Evolutionary conservation across 1,140 invertebrate species (phyloP), one percentile per base, ranked within the genome.

Genomic region (Drosophila nigromelanica): DNA sequence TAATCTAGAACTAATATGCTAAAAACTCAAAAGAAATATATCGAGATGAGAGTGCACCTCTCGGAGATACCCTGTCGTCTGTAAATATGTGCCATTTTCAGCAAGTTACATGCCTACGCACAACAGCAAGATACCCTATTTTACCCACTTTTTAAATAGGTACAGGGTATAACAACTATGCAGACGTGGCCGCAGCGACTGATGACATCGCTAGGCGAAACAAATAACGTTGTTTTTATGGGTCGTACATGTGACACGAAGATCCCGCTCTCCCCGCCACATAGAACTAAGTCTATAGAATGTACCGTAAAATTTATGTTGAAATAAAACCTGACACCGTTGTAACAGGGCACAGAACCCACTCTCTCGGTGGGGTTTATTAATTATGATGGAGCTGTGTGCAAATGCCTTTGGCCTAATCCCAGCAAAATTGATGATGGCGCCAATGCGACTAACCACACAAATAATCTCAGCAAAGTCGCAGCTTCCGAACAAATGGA

Each of bases 221-320:
- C 66, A 75, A 89, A 87, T 89, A 79, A 83, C 58, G 24, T 52
- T 71, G 68, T 73, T 87, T 87, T 87, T 87, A 87, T 78, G 83
- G 62, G 45, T 67, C 61, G 83, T 68, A 83, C 79, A 89, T 79
- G 76, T 76, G 70, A 67, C 72, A 42, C 35, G 48, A 63, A 60
- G 12, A 27, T 27, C 27, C 27, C 10, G 21, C 24, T 11, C 21
- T 1, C 24, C 27, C 37, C 24, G 4, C 18, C n/a, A 24, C 24
- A 15, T 30, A 30, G n/a, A 42, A n/a, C 42, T 11, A 42, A 33
- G 40, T 37, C 33, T 37, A 47, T 27, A 56, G 58, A 73, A 69
- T 73, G 58, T 62, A 62, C 30, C 67, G 64, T 60, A 70, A 63
- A 73, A 78, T 80, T 83, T 73, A 82, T 86, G 82, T 73, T 67